phyloP scores from a whole-genome alignment of 1,140 invertebrate genomes.

The Bombus polaris region DNA sequence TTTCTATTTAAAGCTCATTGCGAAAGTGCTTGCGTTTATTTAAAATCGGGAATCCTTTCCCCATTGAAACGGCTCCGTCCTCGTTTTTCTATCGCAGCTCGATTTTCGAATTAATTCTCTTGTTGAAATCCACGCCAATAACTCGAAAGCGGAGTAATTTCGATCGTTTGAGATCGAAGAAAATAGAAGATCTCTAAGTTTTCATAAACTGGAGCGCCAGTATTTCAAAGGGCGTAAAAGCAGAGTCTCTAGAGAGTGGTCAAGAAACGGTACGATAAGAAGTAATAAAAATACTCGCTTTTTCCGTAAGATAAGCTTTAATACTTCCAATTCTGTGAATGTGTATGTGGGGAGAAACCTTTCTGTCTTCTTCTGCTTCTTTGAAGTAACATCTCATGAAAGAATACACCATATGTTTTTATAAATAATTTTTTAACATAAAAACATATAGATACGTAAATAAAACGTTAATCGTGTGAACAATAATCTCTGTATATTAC shows the following conservation, averaged over 20 bases:
- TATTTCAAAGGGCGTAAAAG: background rate
- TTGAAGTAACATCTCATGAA: background rate
- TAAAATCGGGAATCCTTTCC: slow-evolving; percentile 37
- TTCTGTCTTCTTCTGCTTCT: background rate
- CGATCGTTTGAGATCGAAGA: background rate
- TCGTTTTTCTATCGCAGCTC: background rate
- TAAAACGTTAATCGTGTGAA: background rate
- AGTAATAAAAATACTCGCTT: slow-evolving; percentile 9
- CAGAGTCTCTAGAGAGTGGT: background rate
- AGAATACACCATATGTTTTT: background rate
- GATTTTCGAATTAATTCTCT: slow-evolving; percentile 12
- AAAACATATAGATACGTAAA: background rate
- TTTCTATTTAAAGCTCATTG: slow-evolving; percentile 26
- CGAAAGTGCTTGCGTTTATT: slow-evolving; percentile 32
- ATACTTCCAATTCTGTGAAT: background rate
- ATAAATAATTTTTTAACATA: background rate
- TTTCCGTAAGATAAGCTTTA: slow-evolving; percentile 1
- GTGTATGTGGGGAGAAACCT: background rate
- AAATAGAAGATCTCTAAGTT: background rate
- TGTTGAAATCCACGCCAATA: slow-evolving; percentile 7
- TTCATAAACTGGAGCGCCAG: slow-evolving; percentile 11
- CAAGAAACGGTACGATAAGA: background rate
- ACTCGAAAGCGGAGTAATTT: background rate
- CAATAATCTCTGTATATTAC: background rate
- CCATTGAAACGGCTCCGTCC: background rate